Conservation (phyloP, 2,797 vertebrate species). For the Lepidocolaptes lacrymiger region DNA sequence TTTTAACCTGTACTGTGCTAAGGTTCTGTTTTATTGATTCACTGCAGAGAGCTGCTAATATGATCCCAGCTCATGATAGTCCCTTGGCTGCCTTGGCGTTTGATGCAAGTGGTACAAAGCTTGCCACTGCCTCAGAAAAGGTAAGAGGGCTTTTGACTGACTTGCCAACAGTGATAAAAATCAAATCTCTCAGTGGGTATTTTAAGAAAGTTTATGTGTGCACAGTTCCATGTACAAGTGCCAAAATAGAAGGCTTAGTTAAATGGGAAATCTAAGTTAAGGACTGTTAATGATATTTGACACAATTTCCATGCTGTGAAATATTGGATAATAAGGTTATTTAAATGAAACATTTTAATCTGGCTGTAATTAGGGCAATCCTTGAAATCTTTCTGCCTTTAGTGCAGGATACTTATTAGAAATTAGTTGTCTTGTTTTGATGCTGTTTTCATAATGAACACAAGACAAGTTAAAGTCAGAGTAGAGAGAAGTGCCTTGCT, state of each 20-base stretch:
- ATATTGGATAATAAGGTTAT: slow-evolving; percentile 7
- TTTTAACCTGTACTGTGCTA: neutral
- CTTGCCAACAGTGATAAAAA: neutral
- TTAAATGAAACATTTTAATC: slow-evolving; percentile 25
- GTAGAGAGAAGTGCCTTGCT: neutral
- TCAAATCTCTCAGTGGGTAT: neutral
- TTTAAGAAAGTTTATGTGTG: neutral
- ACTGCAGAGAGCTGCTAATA: slow-evolving; percentile 93
- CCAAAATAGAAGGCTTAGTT: neutral
- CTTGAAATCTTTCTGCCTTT: neutral
- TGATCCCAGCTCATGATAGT: slow-evolving; percentile 99
- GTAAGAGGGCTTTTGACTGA: slow-evolving; percentile 71
- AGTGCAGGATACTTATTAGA: neutral
- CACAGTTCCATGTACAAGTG: neutral
- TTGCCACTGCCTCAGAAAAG: slow-evolving; percentile 98
- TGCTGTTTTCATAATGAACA: neutral
- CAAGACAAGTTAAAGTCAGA: neutral
- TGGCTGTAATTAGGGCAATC: neutral
- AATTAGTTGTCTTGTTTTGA: neutral
- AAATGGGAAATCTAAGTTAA: neutral
- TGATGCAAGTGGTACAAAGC: slow-evolving; percentile 93
- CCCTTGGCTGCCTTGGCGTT: slow-evolving; percentile 96
- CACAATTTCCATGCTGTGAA: neutral
- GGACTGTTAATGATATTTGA: slow-evolving; percentile 8
- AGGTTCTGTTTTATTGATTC: neutral